phyloP scores from a whole-genome alignment of 2,888 invertebrate genomes.

The Drosophila phalerata region DNA sequence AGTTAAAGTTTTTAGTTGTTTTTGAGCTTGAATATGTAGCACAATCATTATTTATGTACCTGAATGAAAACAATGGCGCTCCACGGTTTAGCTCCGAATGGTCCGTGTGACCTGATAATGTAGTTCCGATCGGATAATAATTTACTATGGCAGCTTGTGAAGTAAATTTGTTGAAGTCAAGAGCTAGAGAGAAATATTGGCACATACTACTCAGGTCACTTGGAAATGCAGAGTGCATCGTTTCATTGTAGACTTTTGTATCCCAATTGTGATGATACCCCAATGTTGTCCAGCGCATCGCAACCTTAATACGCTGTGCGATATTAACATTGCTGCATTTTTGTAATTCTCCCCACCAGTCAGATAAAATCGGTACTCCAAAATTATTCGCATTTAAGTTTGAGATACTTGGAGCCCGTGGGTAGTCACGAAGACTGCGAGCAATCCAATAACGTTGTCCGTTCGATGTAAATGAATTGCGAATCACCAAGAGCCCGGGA shows the following conservation, averaged over 20 bases:
- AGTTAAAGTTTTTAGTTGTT: not conserved
- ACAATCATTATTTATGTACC: slow-evolving; percentile 86
- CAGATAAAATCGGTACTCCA: slow-evolving; percentile 83
- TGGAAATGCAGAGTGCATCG: slow-evolving; percentile 90
- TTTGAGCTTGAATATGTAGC: not conserved
- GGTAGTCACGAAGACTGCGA: slow-evolving; percentile 91
- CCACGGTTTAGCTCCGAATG: slow-evolving; percentile 94
- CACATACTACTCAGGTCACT: slow-evolving; percentile 89
- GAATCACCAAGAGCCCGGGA: slow-evolving; percentile 92
- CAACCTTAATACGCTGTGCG: slow-evolving; percentile 82
- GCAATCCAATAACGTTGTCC: slow-evolving; percentile 95
- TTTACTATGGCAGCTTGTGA: slow-evolving; percentile 98
- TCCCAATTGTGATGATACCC: slow-evolving; percentile 99
- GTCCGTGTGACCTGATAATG: slow-evolving; percentile 97
- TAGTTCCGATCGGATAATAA: slow-evolving; percentile 97
- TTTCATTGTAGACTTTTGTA: slow-evolving; percentile 94
- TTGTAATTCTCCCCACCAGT: slow-evolving; percentile 88
- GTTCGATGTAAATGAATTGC: slow-evolving; percentile 92
- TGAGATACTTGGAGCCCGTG: slow-evolving; percentile 88
- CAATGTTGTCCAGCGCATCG: slow-evolving; percentile 96
- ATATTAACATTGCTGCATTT: slow-evolving; percentile 59
- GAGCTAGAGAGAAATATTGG: slow-evolving; percentile 87
- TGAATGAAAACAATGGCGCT: slow-evolving; percentile 96
- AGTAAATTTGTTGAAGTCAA: slow-evolving; percentile 87
- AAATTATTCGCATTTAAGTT: slow-evolving; percentile 81